phyloP scores from a whole-genome alignment of 2,113 vertebrate species.

The Piaya cayana region DNA sequence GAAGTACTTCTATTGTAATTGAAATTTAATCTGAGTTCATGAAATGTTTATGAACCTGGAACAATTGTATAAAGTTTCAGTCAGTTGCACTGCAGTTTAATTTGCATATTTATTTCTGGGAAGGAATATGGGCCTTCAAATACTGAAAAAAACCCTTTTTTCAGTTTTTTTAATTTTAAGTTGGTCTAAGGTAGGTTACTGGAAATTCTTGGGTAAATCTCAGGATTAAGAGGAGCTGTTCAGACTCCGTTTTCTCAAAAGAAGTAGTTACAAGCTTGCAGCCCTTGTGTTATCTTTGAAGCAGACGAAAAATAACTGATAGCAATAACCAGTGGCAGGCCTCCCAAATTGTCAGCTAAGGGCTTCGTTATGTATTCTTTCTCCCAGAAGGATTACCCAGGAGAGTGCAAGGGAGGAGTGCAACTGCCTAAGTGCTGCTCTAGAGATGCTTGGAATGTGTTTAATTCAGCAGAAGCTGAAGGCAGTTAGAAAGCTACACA shows the following conservation, averaged over 20 bases:
- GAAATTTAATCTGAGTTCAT: slow-evolving; percentile 67
- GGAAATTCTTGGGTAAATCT: neutral
- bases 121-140: neutral
- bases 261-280: neutral
- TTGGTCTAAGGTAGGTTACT: neutral
- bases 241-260: neutral
- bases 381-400: slow-evolving; percentile 9
- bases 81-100: slow-evolving; percentile 37
- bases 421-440: slow-evolving; percentile 13
- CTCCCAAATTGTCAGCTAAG: slow-evolving; percentile 7
- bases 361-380: slow-evolving; percentile 18
- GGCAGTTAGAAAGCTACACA: neutral
- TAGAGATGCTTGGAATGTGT: slow-evolving; percentile 13
- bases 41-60: slow-evolving; percentile 65
- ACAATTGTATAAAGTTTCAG: slow-evolving; percentile 51
- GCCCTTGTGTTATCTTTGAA: slow-evolving; percentile 7
- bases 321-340: slow-evolving; percentile 16
- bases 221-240: neutral
- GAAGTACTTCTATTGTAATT: slow-evolving; percentile 53
- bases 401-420: neutral
- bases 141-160: neutral
- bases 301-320: slow-evolving; percentile 24
- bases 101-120: slow-evolving; percentile 49
- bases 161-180: neutral
- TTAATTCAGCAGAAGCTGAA: slow-evolving; percentile 60